phyloP scores from a whole-genome alignment of 2,888 invertebrate genomes.

The Malachius bipustulatus region DNA sequence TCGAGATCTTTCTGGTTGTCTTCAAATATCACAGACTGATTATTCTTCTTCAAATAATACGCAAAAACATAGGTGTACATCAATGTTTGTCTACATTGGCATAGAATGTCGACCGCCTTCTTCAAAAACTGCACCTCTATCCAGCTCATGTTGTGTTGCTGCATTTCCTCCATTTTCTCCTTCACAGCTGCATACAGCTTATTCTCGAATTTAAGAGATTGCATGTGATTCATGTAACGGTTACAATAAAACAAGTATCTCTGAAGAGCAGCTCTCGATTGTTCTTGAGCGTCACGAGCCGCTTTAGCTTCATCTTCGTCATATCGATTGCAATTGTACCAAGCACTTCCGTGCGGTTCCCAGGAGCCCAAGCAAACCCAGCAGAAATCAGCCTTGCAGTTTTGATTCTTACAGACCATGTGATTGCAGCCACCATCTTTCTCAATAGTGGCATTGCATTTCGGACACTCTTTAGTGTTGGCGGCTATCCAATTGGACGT shows the following conservation, averaged over 20 bases:
- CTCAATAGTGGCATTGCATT: slow-evolving; percentile 92
- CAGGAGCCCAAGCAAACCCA: slow-evolving; percentile 99
- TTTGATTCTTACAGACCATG: slow-evolving; percentile 97
- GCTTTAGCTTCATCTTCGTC: slow-evolving; percentile 96
- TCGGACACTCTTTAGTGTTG: slow-evolving; percentile 98
- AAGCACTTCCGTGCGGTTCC: slow-evolving; percentile 97
- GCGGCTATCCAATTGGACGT: slow-evolving; percentile 99
- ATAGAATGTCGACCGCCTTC: slow-evolving; percentile 94
- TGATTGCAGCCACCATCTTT: slow-evolving; percentile 99
- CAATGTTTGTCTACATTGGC: slow-evolving; percentile 92
- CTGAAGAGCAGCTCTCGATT: slow-evolving; percentile 88
- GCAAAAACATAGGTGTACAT: slow-evolving; percentile 99
- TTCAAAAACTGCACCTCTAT: slow-evolving; percentile 99
- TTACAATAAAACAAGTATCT: slow-evolving; percentile 97
- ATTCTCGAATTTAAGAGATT: slow-evolving; percentile 94
- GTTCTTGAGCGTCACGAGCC: slow-evolving; percentile 92
- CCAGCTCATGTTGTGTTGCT: slow-evolving; percentile 99
- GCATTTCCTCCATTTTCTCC: slow-evolving; percentile 99
- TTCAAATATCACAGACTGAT: slow-evolving; percentile 98
- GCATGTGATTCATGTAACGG: slow-evolving; percentile 97
- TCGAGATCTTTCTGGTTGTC: slow-evolving; percentile 98
- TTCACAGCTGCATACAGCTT: slow-evolving; percentile 94
- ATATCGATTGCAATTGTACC: slow-evolving; percentile 46
- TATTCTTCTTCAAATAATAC: slow-evolving; percentile 94
- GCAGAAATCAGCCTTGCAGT: slow-evolving; percentile 97